phyloP scores from a whole-genome alignment of 1,140 invertebrate species.

The Yoshiicerus persimilis region DNA sequence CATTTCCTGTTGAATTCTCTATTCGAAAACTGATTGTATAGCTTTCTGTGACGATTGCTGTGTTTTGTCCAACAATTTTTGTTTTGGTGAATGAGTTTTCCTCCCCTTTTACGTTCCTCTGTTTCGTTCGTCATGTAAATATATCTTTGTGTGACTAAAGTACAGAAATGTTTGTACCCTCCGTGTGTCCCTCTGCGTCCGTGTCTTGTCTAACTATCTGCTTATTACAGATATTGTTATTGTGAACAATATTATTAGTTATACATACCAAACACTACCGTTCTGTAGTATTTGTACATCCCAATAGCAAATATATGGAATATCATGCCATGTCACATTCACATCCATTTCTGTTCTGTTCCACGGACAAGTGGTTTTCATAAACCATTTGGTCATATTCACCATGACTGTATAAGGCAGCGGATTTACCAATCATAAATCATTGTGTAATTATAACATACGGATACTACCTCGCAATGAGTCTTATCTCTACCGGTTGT shows the following conservation, averaged over 20 bases:
- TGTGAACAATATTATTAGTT: not conserved
- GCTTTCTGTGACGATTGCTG: not conserved
- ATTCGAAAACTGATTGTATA: not conserved
- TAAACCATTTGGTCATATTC: not conserved
- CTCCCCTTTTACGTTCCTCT: not conserved
- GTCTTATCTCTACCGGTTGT: not conserved
- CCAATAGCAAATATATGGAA: no score
- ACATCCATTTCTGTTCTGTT: not conserved
- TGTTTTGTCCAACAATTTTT: not conserved
- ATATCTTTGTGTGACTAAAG: not conserved
- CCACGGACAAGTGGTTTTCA: not conserved
- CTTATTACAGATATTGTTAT: not conserved
- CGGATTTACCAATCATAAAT: not conserved
- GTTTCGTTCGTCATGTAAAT: not conserved
- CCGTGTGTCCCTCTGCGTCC: not conserved
- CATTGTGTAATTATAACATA: not conserved
- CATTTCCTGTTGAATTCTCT: not conserved
- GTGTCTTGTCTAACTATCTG: not conserved
- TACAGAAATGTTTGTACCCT: not conserved
- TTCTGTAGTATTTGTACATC: no score
- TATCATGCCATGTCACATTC: not conserved
- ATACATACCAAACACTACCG: not conserved
- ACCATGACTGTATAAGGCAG: not conserved
- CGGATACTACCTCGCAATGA: not conserved
- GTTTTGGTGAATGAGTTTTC: constrained; percentile 16